phyloP scores from a whole-genome alignment of 2,797 vertebrate species.

The Loriculus beryllinus region DNA sequence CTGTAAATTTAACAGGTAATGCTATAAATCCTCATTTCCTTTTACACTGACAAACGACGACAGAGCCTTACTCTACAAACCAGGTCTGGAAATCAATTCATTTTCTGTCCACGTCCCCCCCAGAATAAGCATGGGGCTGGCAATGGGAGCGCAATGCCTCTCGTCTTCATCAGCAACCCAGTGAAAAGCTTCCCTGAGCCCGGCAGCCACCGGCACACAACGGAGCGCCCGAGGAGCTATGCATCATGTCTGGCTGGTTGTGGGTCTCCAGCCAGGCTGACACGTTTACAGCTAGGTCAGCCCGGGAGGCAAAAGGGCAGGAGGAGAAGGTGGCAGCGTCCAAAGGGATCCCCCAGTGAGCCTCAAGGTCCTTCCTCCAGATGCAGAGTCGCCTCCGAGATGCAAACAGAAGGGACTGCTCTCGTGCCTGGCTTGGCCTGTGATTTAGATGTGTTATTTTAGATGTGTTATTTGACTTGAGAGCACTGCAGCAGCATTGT shows the following conservation, averaged over 20 bases:
- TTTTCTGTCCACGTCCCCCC: background rate
- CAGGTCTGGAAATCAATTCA: background rate
- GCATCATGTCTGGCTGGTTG: background rate
- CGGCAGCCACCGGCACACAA: background rate
- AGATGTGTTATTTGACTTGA: background rate
- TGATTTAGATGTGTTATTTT: background rate
- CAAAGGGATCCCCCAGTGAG: background rate
- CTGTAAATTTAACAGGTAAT: background rate
- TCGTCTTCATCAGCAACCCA: background rate
- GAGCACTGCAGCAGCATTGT: background rate
- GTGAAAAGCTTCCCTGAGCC: background rate
- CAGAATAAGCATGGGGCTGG: background rate
- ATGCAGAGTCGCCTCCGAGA: background rate
- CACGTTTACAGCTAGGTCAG: conserved; percentile 24
- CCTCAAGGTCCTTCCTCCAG: background rate
- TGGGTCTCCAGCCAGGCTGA: background rate
- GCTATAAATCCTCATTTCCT: conserved; percentile 29
- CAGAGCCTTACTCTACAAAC: background rate
- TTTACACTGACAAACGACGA: background rate
- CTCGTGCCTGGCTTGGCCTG: background rate
- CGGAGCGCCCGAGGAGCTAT: background rate
- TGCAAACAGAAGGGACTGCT: background rate
- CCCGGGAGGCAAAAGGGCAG: background rate
- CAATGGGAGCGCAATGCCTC: background rate
- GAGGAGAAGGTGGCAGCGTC: background rate